Evolutionary conservation across 2,113 vertebrate species (phyloP).

Genomic region (Stegostoma tigrinum): DNA sequence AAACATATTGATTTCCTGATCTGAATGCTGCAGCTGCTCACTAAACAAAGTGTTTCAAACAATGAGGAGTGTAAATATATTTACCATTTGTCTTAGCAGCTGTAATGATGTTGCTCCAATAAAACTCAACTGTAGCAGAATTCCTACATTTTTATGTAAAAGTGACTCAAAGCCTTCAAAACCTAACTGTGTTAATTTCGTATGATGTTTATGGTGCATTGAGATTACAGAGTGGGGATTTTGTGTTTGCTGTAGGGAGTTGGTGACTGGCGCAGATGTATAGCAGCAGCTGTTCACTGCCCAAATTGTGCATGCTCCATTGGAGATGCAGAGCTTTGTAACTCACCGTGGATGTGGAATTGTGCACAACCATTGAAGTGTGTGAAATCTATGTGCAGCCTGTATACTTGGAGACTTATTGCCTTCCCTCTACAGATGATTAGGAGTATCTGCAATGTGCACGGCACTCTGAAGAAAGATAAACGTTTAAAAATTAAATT

Average conservation of each 20-base stretch:
- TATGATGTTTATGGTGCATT: background rate
- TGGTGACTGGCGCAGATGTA: background rate
- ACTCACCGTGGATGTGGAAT: background rate
- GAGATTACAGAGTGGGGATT: background rate
- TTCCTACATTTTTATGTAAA: background rate
- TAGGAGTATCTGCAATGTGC: background rate
- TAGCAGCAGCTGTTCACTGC: background rate
- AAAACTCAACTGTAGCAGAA: background rate
- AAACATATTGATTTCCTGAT: background rate
- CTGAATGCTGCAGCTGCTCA: background rate
- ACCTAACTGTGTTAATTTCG: background rate
- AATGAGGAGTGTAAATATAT: background rate
- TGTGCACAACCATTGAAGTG: background rate
- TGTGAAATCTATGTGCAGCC: background rate
- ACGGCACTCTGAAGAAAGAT: background rate
- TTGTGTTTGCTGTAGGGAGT: background rate
- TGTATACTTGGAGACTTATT: background rate
- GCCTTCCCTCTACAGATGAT: background rate
- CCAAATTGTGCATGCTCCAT: background rate
- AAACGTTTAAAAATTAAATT: background rate
- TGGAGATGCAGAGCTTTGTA: background rate
- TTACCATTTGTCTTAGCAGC: constrained; percentile 1
- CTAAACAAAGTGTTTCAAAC: background rate
- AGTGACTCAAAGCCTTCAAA: background rate
- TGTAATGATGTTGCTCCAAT: background rate